phyloP scores from a whole-genome alignment of 2,797 vertebrate genomes.

The Botia kubotai region DNA sequence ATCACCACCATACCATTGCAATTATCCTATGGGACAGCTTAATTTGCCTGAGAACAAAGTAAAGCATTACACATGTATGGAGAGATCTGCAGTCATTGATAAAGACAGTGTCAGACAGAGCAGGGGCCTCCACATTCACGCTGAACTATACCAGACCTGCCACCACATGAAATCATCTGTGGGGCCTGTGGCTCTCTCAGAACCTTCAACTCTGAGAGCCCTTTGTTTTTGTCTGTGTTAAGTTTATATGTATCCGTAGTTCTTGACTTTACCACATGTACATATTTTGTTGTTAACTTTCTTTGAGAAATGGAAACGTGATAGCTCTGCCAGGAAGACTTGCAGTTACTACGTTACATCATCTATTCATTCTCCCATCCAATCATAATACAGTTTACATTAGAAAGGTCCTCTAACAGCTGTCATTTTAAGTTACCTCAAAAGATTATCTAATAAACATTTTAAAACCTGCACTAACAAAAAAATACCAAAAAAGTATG shows the following conservation, averaged over 20 bases:
- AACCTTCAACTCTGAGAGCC: not conserved
- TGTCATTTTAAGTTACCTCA: too few species aligned
- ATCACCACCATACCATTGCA: constrained; percentile 74
- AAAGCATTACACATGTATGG: constrained; percentile 69
- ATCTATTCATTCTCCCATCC: too few species aligned
- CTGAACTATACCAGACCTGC: constrained; percentile 6
- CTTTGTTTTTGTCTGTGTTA: constrained; percentile 11
- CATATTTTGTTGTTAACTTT: too few species aligned
- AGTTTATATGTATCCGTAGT: not conserved
- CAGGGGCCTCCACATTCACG: constrained; percentile 9
- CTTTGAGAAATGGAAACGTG: too few species aligned
- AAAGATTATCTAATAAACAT: too few species aligned
- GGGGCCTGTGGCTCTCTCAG: not conserved
- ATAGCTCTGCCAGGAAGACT: too few species aligned
- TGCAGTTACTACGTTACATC: too few species aligned
- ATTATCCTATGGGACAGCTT: constrained; percentile 71
- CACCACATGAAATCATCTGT: constrained; percentile 10
- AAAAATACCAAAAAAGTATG: too few species aligned
- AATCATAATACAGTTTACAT: too few species aligned
- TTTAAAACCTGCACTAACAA: too few species aligned
- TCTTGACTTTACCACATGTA: too few species aligned
- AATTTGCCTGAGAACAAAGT: constrained; percentile 64
- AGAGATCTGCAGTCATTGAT: constrained; percentile 61
- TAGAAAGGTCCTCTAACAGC: too few species aligned
- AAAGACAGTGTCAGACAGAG: constrained; percentile 31